Base-by-base conservation (phyloP, 2,888 invertebrate genomes). In the Choreutis nemorana region DNA sequence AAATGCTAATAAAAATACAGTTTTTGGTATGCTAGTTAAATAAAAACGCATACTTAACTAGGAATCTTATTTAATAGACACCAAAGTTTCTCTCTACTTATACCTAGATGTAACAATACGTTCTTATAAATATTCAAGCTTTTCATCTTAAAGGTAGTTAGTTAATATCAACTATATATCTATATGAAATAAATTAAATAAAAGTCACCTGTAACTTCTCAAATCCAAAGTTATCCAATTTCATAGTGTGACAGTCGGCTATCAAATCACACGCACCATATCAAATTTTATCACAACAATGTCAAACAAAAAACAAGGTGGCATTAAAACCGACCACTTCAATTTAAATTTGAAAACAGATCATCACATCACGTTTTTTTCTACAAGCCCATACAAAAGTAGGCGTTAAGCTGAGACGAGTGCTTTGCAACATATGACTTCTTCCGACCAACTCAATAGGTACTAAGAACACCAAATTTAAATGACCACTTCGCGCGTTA, bases 181-280 rank as follows among this genome's bases (percentile, higher is more conserved):
- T 24, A 15, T 12, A 9, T 11, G 14, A 5, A 14, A 28, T 20
- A 26, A 30, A 21, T 18, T 23, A 32, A 30, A 30, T 26, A 35
- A 24, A 54, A 46, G 15, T n/a, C 33, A 75, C 78, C 73, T 77
- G 72, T 45, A 77, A 52, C 46, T 72, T 73, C 48, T 77, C 72
- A 52, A 73, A 72, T 55, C 73, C 71, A 53, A 65, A 65, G 47
- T 77, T 78, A 60, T 78, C 77, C 63, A 78, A 52, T 62, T 77
- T 78, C 78, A 78, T 78, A 24, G 35, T 54, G 39, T 40, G 43
- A 34, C 44, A 36, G 37, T 48, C 47, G 16, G 23, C 24, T 24
- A 24, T 23, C 35, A 34, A 28, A 25, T 23, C 25, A 16, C 28
- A 31, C 26, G 25, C 30, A 25, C 33, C 35, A n/a, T n/a, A n/a